Evolutionary conservation across 2,113 vertebrate species (phyloP).

Genomic region (Varanus salvator): DNA sequence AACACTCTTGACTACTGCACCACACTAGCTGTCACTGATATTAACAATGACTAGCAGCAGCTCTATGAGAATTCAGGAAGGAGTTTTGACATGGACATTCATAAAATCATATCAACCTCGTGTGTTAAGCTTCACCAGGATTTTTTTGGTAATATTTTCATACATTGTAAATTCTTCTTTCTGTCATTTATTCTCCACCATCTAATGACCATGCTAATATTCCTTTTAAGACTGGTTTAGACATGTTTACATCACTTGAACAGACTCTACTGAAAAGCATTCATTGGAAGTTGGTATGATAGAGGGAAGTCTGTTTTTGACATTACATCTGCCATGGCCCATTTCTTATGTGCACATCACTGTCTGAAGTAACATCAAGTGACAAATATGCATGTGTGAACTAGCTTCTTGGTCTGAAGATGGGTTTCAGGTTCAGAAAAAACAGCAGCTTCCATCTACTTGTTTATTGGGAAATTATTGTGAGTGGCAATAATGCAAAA

Average conservation of each 20-base stretch:
- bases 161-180: background rate
- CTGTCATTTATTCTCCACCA: background rate
- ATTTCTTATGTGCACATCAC: background rate
- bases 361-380: background rate
- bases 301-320: background rate
- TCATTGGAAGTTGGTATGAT: background rate
- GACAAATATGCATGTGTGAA: background rate
- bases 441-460: conserved; percentile 67
- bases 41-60: too few relatives aligned
- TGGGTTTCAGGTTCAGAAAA: conserved; percentile 50
- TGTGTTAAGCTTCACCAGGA: background rate
- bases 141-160: background rate
- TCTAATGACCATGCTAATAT: background rate
- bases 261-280: background rate
- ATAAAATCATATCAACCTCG: background rate
- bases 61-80: too few relatives aligned
- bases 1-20: too few relatives aligned
- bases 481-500: conserved; percentile 67
- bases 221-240: background rate
- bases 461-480: conserved; percentile 71
- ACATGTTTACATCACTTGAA: background rate
- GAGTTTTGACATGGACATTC: too few relatives aligned
- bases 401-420: background rate
- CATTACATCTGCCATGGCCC: background rate
- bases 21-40: too few relatives aligned